These are phyloP conservation scores for Hydrozoanthus gracilis DNA, from an alignment of 92 coral and sea anemone genomes.

Conservation along the genomic window DNA sequence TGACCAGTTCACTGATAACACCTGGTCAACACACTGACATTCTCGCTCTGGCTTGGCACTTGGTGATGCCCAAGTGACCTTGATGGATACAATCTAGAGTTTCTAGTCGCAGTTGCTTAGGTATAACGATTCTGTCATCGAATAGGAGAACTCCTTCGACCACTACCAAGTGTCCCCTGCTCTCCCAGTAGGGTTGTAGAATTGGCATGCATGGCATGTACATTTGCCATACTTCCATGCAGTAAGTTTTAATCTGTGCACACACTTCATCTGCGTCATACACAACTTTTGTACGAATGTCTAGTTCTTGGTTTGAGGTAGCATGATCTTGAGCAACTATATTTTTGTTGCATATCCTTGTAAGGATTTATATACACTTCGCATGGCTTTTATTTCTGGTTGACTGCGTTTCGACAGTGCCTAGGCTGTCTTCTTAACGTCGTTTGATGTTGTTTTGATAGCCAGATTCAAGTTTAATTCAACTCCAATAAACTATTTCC, in stretches of 20 bases:
- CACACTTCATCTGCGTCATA: slow-evolving; percentile 40
- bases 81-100: slow-evolving; percentile 60
- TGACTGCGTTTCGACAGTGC: no score
- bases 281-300: no score
- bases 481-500: no score
- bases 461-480: no score
- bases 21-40: slow-evolving; percentile 71
- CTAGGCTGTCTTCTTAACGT: no score
- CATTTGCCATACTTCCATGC: slow-evolving; percentile 25
- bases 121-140: slow-evolving; percentile 68
- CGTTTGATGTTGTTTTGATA: no score
- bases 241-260: slow-evolving; percentile 16
- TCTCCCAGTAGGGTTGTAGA: slow-evolving; percentile 71
- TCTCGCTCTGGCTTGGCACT: slow-evolving; percentile 64
- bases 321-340: no score
- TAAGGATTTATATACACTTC: no score
- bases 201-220: slow-evolving; percentile 31
- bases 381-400: no score
- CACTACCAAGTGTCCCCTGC: slow-evolving; percentile 56
- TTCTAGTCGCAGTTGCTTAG: slow-evolving; percentile 54
- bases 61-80: background rate
- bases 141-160: slow-evolving; percentile 63
- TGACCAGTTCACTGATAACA: slow-evolving; percentile 48
- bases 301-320: no score
- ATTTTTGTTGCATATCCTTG: no score